Percentiles rank a stretch among this genome's conserved stretches.
Conservation (phyloP, 1,140 invertebrate species). For the Coelopa frigida region DNA sequence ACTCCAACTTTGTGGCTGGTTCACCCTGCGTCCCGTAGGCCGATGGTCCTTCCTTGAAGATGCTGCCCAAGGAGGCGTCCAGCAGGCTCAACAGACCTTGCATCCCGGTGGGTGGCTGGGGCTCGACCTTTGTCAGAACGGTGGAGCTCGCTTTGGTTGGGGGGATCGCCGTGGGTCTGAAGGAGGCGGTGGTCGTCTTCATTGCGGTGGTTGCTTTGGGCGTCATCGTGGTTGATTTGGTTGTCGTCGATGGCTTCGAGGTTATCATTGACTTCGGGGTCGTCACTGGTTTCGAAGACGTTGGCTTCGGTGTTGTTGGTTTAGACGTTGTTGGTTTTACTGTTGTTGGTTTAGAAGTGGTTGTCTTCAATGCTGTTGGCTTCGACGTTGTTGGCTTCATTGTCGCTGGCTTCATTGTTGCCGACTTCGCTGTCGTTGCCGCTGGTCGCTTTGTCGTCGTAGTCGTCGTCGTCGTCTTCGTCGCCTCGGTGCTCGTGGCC, state of each 20-base stretch:
- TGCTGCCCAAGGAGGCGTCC: conserved; percentile 26
- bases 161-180: neutral
- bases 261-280: neutral
- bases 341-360: conserved; percentile 1
- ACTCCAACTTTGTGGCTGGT: no score
- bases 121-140: conserved; percentile 2
- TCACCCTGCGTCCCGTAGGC: no score
- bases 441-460: conserved; percentile 4
- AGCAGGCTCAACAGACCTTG: conserved; percentile 34
- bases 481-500: conserved; percentile 16
- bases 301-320: neutral
- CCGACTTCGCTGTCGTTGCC: conserved; percentile 1
- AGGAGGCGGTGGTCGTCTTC: conserved; percentile 7
- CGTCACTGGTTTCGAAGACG: neutral
- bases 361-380: conserved; percentile 12
- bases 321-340: conserved; percentile 1
- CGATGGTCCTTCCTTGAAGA: conserved; percentile 10
- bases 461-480: conserved; percentile 7
- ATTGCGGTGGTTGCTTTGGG: neutral
- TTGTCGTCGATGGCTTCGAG: conserved; percentile 1
- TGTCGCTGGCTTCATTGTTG: conserved; percentile 8
- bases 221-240: conserved; percentile 8
- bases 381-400: conserved; percentile 8
- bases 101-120: conserved; percentile 23
- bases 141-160: neutral